Percentiles rank a stretch among this genome's conserved stretches.
Conservation (phyloP, 2,113 vertebrate species). For the Oncorhynchus tshawytscha region DNA sequence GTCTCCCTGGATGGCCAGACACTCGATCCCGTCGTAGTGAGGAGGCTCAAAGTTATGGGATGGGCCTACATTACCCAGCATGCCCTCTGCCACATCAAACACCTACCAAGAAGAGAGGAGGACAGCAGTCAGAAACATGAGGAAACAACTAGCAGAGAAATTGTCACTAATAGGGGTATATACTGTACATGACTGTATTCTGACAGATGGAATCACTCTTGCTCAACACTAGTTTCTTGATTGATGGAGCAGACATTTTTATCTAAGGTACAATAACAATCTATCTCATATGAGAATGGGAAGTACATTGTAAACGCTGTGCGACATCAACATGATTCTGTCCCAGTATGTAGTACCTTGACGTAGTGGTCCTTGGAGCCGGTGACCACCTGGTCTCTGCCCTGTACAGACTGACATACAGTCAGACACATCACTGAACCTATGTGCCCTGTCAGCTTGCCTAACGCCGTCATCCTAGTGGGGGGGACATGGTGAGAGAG, state of each 20-base stretch:
- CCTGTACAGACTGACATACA: constrained; percentile 82
- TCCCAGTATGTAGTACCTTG: constrained; percentile 77
- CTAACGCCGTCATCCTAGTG: constrained; percentile 84
- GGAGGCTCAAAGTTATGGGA: constrained; percentile 97
- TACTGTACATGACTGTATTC: neutral
- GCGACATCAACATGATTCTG: neutral
- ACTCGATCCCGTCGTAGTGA: constrained; percentile 95
- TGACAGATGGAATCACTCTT: neutral
- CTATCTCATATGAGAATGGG: no score
- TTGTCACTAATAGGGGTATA: no score
- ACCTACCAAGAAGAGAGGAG: constrained; percentile 70
- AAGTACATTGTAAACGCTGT: no score
- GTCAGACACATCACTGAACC: constrained; percentile 96
- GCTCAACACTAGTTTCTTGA: no score
- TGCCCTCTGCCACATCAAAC: constrained; percentile 86
- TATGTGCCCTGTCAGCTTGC: constrained; percentile 92
- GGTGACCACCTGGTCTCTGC: constrained; percentile 93
- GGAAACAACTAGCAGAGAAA: neutral
- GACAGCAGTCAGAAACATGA: neutral
- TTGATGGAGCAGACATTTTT: no score
- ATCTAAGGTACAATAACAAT: no score
- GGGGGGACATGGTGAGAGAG: neutral
- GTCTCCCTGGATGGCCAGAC: constrained; percentile 87
- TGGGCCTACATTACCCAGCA: constrained; percentile 83
- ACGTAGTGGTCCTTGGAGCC: constrained; percentile 98